Base-by-base conservation (phyloP, 2,888 invertebrate species). In the Thymelicus sylvestris region DNA sequence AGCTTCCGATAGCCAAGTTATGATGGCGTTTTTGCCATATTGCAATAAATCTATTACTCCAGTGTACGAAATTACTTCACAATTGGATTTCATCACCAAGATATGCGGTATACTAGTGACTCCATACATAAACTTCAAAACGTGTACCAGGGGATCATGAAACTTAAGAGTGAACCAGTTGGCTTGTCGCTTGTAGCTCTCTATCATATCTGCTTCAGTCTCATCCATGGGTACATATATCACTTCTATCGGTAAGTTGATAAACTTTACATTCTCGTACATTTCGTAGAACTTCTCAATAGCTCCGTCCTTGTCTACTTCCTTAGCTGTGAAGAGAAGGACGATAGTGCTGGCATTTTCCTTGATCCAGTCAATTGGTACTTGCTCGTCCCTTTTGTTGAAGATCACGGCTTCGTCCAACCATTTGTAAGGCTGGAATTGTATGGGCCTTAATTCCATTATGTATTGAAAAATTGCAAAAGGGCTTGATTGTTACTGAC, bases 151-250 rank as follows among this genome's bases (percentile, higher is more conserved):
- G 72, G 83, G 81, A 80, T 92, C 91, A 75, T 81, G 73, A 76
- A 80, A 83, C 7, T 77, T 77, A 10, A 92, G 82, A 60, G 88
- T 86, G 67, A 93, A 93, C 93, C 93, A 93, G 66, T 93, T 93
- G 0, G 93, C 93, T 82, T 93, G 93, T 0, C 75, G 72, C 0
- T 83, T 76, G 70, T 77, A 92, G 24, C 83, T 81, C 0, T 71
- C 64, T 15, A 67, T 66, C 80, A 86, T 87, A 0, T 87, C 84
- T 2, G 77, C 76, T 63, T 85, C 79, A 0, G 70, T 82, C 0
- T 87, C 87, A 50, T 93, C 93, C 80, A 90, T 78, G 0, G 93
- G 90, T 0, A 92, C 74, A 48, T 91, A 83, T 3, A 93, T 85
- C 0, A 93, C 93, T 83, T 93, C 93, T 50, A 93, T 78, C 0